Evolutionary conservation across 2,113 vertebrate genomes (phyloP).

Genomic region (Phalacrocorax aristotelis): DNA sequence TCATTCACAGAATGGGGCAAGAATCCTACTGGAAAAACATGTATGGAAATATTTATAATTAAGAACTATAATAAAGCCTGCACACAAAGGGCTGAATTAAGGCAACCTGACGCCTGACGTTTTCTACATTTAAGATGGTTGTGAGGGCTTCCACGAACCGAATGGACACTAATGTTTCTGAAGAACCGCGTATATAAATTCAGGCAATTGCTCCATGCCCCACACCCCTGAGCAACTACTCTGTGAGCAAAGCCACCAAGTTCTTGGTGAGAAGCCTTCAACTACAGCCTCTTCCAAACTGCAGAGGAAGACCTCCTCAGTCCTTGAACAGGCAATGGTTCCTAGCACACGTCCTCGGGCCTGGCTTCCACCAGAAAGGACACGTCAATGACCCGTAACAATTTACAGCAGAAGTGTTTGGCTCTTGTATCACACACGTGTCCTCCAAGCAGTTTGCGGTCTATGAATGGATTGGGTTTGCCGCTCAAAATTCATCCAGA

Average conservation of each 20-base stretch:
- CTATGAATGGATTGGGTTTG: neutral
- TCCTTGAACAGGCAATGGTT: neutral
- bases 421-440: accelerated
- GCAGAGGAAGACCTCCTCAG: neutral
- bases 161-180: neutral
- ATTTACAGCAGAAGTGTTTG: neutral
- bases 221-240: neutral
- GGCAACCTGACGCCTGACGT: neutral
- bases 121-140: neutral
- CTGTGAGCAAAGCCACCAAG: neutral
- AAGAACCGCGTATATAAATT: neutral
- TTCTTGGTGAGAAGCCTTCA: neutral
- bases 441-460: neutral
- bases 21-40: slow-evolving; percentile 59
- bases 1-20: slow-evolving; percentile 60
- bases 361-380: neutral
- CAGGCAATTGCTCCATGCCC: neutral
- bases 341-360: neutral
- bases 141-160: neutral
- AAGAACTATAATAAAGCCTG: slow-evolving; percentile 44
- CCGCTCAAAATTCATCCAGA: neutral
- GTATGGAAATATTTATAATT: slow-evolving; percentile 56
- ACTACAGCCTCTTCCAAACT: neutral
- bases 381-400: accelerated
- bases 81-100: slow-evolving; percentile 34